Base-by-base conservation (phyloP, 1,140 invertebrate species). In the Drosophila tsacasi region DNA sequence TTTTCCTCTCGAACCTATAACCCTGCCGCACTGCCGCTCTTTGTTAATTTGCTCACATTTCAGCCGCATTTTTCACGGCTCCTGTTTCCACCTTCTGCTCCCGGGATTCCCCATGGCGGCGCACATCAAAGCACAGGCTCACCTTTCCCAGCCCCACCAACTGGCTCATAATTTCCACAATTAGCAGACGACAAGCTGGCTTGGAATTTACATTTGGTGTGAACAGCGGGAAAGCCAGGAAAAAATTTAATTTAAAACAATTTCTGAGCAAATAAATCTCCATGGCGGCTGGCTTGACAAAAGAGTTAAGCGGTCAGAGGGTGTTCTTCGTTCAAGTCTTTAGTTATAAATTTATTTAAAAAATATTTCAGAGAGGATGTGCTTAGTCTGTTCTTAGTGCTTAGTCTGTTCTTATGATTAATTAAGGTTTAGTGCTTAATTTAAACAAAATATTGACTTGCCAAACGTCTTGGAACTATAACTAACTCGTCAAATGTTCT, bases 141-240 rank as follows among this genome's bases (percentile, higher is more conserved):
- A 66, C 40, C 35, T 44, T 60, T 68, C 44, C 9, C 35, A 39
- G 9, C 13, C 50, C 49, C 44, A 21, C 42, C 47, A 66, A 50
- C 50, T 40, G 21, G 30, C 59, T 79, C 74, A 81, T 81, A 74
- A 85, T 76, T 82, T 79, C 52, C 46, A 75, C 83, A 85, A 79
- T 85, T 85, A 82, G 65, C 54, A 37, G 57, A 46, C 44, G 55
- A 46, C 82, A 79, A 65, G 47, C 62, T 57, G 76, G 54, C 55
- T 39, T 23, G 49, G 39, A 65, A 84, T 71, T 76, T 67, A 72
- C 69, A 50, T 57, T 69, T 66, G 64, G 39, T 25, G 19, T 59
- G n/a, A 62, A 44, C 49, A 19, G 58, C 25, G 27, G 63, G 58
- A 57, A 35, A 12, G 37, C 21, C 25, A 47, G 32, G 17, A 49